Conservation (phyloP, 2,113 vertebrate species). For the Channa maculata region DNA sequence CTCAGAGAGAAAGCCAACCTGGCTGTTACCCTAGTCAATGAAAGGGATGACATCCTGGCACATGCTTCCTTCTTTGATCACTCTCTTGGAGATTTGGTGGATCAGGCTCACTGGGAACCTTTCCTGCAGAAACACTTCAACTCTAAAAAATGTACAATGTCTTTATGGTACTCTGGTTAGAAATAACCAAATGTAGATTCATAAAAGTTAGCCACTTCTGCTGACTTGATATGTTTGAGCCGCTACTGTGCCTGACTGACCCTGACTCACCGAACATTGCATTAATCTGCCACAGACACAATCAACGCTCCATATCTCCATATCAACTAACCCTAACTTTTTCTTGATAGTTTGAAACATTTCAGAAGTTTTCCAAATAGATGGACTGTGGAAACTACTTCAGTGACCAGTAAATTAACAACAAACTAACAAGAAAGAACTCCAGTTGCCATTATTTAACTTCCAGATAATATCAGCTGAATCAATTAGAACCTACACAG, state of each 20-base stretch:
- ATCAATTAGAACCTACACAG: too few species aligned
- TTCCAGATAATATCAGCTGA: too few species aligned
- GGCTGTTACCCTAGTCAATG: slow-evolving; percentile 88
- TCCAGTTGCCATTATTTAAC: too few species aligned
- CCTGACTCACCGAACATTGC: slow-evolving; percentile 66
- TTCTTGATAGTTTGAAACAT: too few species aligned
- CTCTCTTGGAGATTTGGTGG: slow-evolving; percentile 84
- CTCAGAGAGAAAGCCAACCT: slow-evolving; percentile 92
- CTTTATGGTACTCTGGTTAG: neutral
- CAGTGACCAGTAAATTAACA: too few species aligned
- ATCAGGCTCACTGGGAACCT: slow-evolving; percentile 85
- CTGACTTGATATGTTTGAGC: slow-evolving; percentile 80
- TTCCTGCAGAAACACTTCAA: slow-evolving; percentile 82
- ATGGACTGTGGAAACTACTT: too few species aligned
- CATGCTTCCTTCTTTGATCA: slow-evolving; percentile 91
- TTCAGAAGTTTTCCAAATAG: too few species aligned
- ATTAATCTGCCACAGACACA: slow-evolving; percentile 81
- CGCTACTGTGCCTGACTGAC: slow-evolving; percentile 45
- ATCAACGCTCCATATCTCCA: slow-evolving; percentile 81
- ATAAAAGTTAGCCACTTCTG: neutral
- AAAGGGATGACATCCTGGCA: slow-evolving; percentile 83
- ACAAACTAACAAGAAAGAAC: too few species aligned
- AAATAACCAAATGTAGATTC: neutral
- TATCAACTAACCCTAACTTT: too few species aligned
- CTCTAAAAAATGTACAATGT: slow-evolving; percentile 76